Evolutionary conservation across 2,888 invertebrate species (phyloP).

Genomic region (Dexiosoma caninum): DNA sequence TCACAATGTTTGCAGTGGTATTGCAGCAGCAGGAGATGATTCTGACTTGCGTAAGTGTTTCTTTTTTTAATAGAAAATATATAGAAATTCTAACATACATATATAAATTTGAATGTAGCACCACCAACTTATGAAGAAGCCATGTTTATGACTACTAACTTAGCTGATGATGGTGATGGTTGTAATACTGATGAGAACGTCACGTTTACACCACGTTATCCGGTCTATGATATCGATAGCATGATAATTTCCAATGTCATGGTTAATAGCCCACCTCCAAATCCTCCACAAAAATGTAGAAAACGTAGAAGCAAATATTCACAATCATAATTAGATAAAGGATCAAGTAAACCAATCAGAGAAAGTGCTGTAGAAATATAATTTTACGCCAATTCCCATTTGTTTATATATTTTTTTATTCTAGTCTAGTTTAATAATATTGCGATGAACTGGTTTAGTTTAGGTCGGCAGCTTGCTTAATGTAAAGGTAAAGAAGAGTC

Average conservation of each 20-base stretch:
- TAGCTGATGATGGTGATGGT: slow-evolving; percentile 72
- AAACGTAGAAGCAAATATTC: slow-evolving; percentile 39
- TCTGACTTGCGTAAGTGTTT: slow-evolving; percentile 69
- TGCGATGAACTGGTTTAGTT: no score
- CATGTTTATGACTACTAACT: slow-evolving; percentile 74
- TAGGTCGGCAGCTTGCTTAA: no score
- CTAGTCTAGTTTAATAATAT: no score
- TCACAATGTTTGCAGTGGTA: slow-evolving; percentile 63
- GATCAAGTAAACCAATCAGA: slow-evolving; percentile 60
- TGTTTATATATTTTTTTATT: no score
- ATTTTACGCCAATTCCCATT: neutral
- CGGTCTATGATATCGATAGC: slow-evolving; percentile 74
- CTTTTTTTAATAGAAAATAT: neutral
- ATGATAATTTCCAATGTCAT: slow-evolving; percentile 5
- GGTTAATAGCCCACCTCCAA: slow-evolving; percentile 69
- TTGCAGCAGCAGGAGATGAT: slow-evolving; percentile 66
- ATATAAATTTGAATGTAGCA: slow-evolving; percentile 67
- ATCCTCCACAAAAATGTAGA: slow-evolving; percentile 69
- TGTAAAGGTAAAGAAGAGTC: no score
- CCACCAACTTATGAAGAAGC: slow-evolving; percentile 77
- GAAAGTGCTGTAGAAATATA: slow-evolving; percentile 71
- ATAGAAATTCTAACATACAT: no score
- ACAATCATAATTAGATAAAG: neutral
- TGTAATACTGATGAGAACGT: slow-evolving; percentile 69
- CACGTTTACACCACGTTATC: slow-evolving; percentile 75